Base-by-base conservation (phyloP, 2,113 vertebrate genomes). In the Seriola aureovittata region DNA sequence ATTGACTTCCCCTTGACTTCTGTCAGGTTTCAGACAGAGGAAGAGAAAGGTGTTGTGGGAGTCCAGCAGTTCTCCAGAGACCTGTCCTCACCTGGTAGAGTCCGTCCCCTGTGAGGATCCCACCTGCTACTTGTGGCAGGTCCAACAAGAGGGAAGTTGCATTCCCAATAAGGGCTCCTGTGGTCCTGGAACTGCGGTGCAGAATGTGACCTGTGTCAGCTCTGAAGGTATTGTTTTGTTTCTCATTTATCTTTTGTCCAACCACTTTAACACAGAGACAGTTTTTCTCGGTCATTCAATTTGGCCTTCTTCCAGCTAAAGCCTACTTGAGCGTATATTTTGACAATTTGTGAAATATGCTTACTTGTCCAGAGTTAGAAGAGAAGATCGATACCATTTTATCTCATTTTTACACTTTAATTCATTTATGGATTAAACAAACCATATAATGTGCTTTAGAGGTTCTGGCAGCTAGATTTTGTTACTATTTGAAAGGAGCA, bases 71-170 rank as follows among this genome's bases (percentile, higher is more conserved):
- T 82, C 89, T 16, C 40, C 67, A 7, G 93, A 93, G 0, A 88
- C 40, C 0, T 99, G 98, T 84, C 96, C 96, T 0, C 97, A 99
- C 70, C 84, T 98, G 83, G 76, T 93, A 34, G 98, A 99, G 88
- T 95, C 96, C 29, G 84, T 97, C 73, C 97, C 96, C 2, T 99
- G 98, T 48, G 98, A 99, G 3, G 96, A 98, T 34, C 96, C 97
- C 0, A 6, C 81, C 66, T 99, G 98, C 42, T 96, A 96, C 3
- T 86, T 84, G 72, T 99, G 98, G 98, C 81, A 87, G 5, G 17
- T 95, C 13, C 92, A 92, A 52, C 86, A 90, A 0, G 95, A 95
- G 88, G 94, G 93, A 16, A 2, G 69, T 3, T 99, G 98, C 52
- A 84, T 95, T 2, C 85, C 97, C 55, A 81, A 91, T 29, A 90